Evolutionary conservation across 2,797 vertebrate species (phyloP).

Genomic region (Channa striata): DNA sequence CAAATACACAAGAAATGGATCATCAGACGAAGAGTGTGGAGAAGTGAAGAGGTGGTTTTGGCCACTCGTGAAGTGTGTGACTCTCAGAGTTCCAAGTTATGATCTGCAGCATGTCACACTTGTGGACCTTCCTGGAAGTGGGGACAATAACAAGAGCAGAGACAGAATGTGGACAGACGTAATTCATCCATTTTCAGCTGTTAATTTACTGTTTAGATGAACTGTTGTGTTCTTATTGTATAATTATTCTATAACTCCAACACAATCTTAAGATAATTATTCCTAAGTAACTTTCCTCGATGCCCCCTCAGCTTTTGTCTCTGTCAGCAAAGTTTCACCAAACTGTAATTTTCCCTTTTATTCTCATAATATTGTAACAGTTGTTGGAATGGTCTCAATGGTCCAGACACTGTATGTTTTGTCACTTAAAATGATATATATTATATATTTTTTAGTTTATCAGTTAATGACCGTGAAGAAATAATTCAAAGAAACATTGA

Average conservation of each 20-base stretch:
- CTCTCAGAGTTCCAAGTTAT: conserved; percentile 56
- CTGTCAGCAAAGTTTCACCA: too few species aligned
- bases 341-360: too few species aligned
- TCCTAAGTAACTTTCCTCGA: background rate
- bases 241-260: too few species aligned
- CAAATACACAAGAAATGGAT: conserved; percentile 47
- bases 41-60: conserved; percentile 41
- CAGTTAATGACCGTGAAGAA: too few species aligned
- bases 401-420: too few species aligned
- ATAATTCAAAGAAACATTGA: too few species aligned
- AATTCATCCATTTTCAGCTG: background rate
- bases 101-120: conserved; percentile 57
- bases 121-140: conserved; percentile 49
- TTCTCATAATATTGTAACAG: too few species aligned
- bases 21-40: rapidly evolving
- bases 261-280: background rate
- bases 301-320: too few species aligned
- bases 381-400: too few species aligned
- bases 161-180: conserved; percentile 74
- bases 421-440: too few species aligned
- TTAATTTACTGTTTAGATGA: too few species aligned
- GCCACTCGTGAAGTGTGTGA: conserved; percentile 76
- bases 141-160: conserved; percentile 71
- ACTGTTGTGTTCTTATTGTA: background rate
- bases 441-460: too few species aligned